Evolutionary conservation across 2,888 invertebrate species (phyloP), one percentile per base, ranked within the genome.

Genomic region (Galerucella calmariensis): DNA sequence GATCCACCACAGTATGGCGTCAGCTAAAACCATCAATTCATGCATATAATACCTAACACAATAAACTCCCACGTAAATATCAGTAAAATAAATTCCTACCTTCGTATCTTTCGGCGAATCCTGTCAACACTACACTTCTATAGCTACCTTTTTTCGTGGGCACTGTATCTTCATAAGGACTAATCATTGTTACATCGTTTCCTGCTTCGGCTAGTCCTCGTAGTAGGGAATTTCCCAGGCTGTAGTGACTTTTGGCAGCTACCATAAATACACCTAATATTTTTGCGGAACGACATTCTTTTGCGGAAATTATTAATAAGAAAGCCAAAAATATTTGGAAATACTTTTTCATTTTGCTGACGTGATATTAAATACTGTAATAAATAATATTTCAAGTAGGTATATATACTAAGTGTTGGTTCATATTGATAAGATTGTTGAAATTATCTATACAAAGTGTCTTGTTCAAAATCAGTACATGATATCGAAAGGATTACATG

Each of bases 191-290:
- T 16, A 73, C 68, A 41, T 79, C 73, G 44, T 79, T 72, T 12
- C 79, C 79, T 20, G 61, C 74, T 11, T 74, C 70, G n/a, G 77
- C 79, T 48, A 79, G 73, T 8, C 70, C 77, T 56, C 72, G 72
- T 24, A 77, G 48, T 3, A 79, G 69, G 9, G 72, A 71, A 46
- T 63, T 69, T 41, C 78, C 78, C n/a, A 77, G 56, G 10, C 69
- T 74, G 53, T 63, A 70, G 35, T 79, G 79, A 56, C 78, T 78
- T 46, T 69, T 73, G 24, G 75, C 70, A 27, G 76, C 63, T 2
- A 74, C 24, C 16, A 75, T 72, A 69, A 78, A 77, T 20, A 79
- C 51, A 16, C 76, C 79, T 51, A 79, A 48, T 14, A 79, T 79
- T 68, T 71, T 72, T 27, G 66, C 62, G 0, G 63, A 41, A 11